Percentiles rank a stretch among this genome's conserved stretches.
These are phyloP conservation scores for Todiramphus saurophagus DNA, from an alignment of 2,113 vertebrate species.

Conservation along the genomic window DNA sequence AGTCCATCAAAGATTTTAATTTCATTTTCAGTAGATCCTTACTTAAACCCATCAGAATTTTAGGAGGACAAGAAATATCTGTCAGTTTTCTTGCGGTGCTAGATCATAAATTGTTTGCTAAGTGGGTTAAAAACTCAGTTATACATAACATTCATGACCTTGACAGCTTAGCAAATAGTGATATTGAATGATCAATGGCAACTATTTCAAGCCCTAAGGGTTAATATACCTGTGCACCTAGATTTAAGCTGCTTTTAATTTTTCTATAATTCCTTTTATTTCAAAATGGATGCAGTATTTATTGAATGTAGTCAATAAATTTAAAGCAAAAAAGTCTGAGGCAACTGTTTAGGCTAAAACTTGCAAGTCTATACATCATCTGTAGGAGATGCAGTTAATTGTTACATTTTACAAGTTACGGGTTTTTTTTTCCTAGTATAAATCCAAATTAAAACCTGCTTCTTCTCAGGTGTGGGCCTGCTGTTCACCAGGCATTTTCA, in stretches of 20 bases:
- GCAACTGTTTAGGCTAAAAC: neutral
- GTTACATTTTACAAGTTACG: neutral
- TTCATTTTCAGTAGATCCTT: slow-evolving; percentile 65
- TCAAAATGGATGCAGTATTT: neutral
- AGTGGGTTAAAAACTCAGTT: slow-evolving; percentile 66
- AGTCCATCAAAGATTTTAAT: slow-evolving; percentile 74
- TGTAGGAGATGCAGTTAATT: neutral
- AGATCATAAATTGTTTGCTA: slow-evolving; percentile 63
- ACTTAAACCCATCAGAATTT: slow-evolving; percentile 66
- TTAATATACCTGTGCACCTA: slow-evolving; percentile 35
- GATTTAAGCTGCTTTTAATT: slow-evolving; percentile 25
- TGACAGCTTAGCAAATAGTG: slow-evolving; percentile 44
- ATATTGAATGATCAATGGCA: slow-evolving; percentile 47
- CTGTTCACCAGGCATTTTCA: neutral
- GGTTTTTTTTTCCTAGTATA: neutral
- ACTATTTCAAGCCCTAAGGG: slow-evolving; percentile 10
- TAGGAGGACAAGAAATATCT: slow-evolving; percentile 56
- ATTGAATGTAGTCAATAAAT: neutral
- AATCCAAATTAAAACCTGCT: neutral
- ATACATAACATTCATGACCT: slow-evolving; percentile 34
- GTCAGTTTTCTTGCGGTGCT: slow-evolving; percentile 59
- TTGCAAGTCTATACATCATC: neutral
- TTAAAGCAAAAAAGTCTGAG: neutral
- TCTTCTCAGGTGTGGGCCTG: neutral
- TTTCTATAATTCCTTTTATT: neutral